Evolutionary conservation across 1,140 invertebrate species (phyloP), one percentile per base, ranked within the genome.

Genomic region (Maniola jurtina): DNA sequence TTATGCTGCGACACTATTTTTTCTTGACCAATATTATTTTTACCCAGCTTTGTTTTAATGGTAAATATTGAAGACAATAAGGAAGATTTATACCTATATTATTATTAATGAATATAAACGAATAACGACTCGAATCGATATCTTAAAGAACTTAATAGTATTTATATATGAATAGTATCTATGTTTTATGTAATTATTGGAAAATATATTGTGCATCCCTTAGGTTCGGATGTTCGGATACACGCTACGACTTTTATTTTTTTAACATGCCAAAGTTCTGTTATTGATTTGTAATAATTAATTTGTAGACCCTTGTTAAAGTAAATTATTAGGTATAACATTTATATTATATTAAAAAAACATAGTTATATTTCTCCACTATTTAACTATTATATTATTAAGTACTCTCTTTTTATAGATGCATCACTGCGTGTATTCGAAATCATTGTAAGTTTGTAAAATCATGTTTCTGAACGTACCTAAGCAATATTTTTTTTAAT

Each of bases 31-130:
- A 70, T 71, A 66, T 75, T 73, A 66, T 74, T 81, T 55, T 73
- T 75, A 70, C 77, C 83, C 81, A 73, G 83, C 80, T 83, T 85
- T 77, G 75, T 87, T 87, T 79, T 76, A 76, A 84, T 82, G 76
- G 80, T 83, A 77, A 84, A 88, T 79, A 81, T 84, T 86, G 83
- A 90, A 88, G 88, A 90, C 88, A 90, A 90, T 90, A 90, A 90
- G 83, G 84, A 83, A 90, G 84, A 88, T 84, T 88, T 88, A 84
- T 90, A 90, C 80, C 78, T 88, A 88, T 88, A 88, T 83, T 45
- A 40, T 40, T 79, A 88, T 83, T 80, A 86, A 86, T 77, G 73
- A 81, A 83, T 82, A 77, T 84, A 81, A 85, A 83, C 78, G 77
- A 89, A 76, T 71, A 80, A 81, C 73, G 79, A 83, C 73, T 81